These are phyloP conservation scores for Dryococelus australis DNA, from an alignment of 2,888 invertebrate species.

Conservation along the genomic window DNA sequence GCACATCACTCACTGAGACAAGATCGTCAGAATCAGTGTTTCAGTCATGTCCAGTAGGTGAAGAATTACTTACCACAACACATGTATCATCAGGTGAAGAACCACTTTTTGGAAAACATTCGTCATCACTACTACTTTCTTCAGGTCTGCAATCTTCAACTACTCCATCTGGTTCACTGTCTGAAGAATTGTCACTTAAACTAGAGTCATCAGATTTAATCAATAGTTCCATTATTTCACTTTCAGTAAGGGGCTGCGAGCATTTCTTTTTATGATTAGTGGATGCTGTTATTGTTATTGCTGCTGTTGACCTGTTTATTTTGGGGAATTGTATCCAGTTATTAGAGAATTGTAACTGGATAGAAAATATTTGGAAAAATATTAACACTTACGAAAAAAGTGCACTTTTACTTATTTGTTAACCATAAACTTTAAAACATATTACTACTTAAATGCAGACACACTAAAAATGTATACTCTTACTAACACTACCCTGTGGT, in stretches of 20 bases:
- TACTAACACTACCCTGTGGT: background rate
- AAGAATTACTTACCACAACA: background rate
- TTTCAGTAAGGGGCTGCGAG: background rate
- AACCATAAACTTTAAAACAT: background rate
- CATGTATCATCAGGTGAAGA: background rate
- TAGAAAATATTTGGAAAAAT: background rate
- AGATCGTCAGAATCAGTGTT: no score
- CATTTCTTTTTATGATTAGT: background rate
- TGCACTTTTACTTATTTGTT: background rate
- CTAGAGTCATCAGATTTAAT: background rate
- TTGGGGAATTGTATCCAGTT: background rate
- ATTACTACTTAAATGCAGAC: background rate
- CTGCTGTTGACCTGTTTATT: background rate
- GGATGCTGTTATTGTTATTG: no score
- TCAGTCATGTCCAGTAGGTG: no score
- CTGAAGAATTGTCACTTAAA: background rate
- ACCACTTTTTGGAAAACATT: background rate
- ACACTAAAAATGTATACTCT: background rate
- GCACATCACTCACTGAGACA: no score
- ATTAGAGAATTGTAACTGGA: background rate
- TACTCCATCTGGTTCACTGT: constrained; percentile 3
- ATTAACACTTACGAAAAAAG: background rate
- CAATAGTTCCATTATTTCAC: background rate
- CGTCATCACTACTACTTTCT: constrained; percentile 9
- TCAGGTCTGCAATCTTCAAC: background rate